These are phyloP conservation scores for Podargus strigoides DNA, from an alignment of 2,797 vertebrate species.

Conservation along the genomic window DNA sequence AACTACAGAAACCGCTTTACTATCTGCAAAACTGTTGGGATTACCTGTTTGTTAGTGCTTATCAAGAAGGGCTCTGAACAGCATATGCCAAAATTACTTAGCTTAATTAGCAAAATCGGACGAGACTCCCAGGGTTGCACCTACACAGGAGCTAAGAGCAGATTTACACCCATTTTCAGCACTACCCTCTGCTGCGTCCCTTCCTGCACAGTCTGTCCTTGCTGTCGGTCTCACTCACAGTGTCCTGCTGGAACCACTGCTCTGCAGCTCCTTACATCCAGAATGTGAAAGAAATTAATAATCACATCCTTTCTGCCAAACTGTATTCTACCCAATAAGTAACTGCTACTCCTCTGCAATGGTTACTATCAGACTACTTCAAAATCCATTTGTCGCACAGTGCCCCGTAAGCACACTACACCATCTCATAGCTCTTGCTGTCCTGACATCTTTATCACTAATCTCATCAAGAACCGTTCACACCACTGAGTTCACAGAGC, in stretches of 20 bases:
- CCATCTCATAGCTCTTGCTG: neutral
- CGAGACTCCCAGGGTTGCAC: neutral
- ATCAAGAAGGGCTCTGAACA: neutral
- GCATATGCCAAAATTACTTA: neutral
- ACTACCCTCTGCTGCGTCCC: rapidly evolving
- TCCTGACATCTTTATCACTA: neutral
- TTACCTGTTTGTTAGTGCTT: neutral
- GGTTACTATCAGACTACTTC: neutral
- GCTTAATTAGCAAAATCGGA: neutral
- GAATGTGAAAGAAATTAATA: neutral
- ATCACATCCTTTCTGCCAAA: neutral
- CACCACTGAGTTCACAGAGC: constrained; percentile 40
- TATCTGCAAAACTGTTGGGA: neutral
- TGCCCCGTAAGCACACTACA: neutral
- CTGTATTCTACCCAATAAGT: neutral
- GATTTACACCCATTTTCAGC: neutral
- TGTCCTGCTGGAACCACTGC: neutral
- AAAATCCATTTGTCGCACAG: neutral
- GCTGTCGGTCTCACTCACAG: rapidly evolving
- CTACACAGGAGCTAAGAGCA: neutral
- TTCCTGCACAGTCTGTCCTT: rapidly evolving
- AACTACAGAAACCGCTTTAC: neutral
- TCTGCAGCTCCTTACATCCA: neutral
- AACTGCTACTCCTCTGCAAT: neutral
- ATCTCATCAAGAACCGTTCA: constrained; percentile 38